A percentile compares a stretch with the other conserved stretches of the same genome.
Conservation (phyloP, 2,797 vertebrate genomes). For the Tachyglossus aculeatus region DNA sequence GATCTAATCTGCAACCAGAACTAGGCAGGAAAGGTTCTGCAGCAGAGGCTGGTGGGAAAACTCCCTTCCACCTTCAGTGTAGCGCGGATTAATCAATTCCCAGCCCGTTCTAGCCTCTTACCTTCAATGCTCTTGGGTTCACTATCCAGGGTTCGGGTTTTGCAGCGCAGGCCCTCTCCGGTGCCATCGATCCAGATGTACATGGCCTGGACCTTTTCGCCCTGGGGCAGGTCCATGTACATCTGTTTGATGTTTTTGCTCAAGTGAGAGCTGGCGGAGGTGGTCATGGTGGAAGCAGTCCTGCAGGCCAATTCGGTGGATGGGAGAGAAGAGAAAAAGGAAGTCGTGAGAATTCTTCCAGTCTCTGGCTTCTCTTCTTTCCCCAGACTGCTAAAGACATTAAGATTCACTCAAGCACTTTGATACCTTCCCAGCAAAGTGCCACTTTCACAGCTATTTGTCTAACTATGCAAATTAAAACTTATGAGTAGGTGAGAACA, state of each 20-base stretch:
- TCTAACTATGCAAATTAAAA: no score
- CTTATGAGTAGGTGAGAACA: no score
- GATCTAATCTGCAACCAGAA: no score
- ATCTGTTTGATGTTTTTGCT: conserved; percentile 93
- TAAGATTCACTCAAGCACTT: no score
- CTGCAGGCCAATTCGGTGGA: conserved; percentile 29
- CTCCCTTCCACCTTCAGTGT: neutral
- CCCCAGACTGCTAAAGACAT: no score
- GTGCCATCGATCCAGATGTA: conserved; percentile 98
- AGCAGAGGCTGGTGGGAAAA: no score
- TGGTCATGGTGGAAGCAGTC: conserved; percentile 83
- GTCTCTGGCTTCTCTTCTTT: no score
- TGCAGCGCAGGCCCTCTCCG: conserved; percentile 92
- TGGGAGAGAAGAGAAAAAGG: neutral
- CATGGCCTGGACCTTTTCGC: conserved; percentile 93
- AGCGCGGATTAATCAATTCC: accelerated
- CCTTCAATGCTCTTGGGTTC: conserved; percentile 94
- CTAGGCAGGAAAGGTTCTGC: neutral
- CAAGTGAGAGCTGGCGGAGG: conserved; percentile 87
- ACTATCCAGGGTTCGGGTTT: conserved; percentile 90
- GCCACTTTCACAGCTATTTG: no score
- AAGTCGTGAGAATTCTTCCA: neutral
- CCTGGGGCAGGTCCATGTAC: conserved; percentile 94
- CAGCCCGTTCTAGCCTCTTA: conserved; percentile 64
- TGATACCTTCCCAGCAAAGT: no score